phyloP scores from a whole-genome alignment of 2,113 vertebrate species.

The Mesitornis unicolor region DNA sequence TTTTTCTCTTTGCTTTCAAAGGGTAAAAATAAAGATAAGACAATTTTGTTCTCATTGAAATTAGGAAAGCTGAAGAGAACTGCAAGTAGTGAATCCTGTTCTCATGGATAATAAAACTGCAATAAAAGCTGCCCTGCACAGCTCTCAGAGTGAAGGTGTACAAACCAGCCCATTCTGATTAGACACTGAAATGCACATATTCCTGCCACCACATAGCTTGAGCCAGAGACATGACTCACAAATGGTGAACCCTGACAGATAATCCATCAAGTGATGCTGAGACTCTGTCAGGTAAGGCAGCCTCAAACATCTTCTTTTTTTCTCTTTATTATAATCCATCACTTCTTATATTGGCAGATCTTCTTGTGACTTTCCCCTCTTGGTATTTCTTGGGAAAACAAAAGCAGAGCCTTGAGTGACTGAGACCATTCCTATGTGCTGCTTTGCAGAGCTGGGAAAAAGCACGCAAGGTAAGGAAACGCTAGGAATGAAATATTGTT shows the following conservation, averaged over 20 bases:
- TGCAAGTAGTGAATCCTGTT: background rate
- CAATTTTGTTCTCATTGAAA: background rate
- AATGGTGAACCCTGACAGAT: background rate
- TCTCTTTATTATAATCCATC: background rate
- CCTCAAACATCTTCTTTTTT: background rate
- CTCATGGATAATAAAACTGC: background rate
- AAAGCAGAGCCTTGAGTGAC: background rate
- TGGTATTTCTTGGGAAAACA: background rate
- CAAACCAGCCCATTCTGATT: background rate
- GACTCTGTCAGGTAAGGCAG: background rate
- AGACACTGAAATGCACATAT: background rate
- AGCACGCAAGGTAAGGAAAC: background rate
- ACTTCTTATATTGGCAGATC: background rate
- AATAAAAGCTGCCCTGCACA: background rate
- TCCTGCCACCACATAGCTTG: background rate
- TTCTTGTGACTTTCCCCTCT: background rate
- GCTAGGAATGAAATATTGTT: background rate
- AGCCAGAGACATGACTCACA: background rate
- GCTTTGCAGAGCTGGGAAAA: background rate
- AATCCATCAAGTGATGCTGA: background rate
- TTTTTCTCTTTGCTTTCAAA: background rate
- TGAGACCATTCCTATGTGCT: background rate
- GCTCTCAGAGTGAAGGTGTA: background rate
- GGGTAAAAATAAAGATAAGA: slow-evolving; percentile 11
- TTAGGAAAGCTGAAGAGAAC: background rate